Conservation (phyloP, 2,113 vertebrate genomes). For the Neodontobutis hainanensis region DNA sequence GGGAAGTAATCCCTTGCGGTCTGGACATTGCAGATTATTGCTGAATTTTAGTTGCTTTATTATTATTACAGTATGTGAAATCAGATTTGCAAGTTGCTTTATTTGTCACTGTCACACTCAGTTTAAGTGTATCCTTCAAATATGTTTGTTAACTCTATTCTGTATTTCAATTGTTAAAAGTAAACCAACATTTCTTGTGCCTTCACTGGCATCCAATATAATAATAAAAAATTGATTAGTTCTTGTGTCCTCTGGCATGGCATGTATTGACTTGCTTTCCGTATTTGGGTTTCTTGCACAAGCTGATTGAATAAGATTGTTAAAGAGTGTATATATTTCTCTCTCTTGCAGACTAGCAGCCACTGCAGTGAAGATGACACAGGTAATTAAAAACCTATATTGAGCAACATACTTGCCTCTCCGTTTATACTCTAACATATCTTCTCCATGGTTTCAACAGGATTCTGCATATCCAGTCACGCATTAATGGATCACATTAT, state of each 20-base stretch:
- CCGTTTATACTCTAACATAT: background rate
- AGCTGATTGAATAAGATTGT: slow-evolving; percentile 5
- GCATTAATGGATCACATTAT: slow-evolving; percentile 22
- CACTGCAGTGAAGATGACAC: slow-evolving; percentile 22
- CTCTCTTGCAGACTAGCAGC: slow-evolving; percentile 64
- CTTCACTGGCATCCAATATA: slow-evolving; percentile 3
- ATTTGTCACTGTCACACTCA: background rate
- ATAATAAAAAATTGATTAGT: slow-evolving; percentile 7
- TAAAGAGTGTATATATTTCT: slow-evolving; percentile 14
- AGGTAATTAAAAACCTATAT: slow-evolving; percentile 24
- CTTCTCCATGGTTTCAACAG: slow-evolving; percentile 21
- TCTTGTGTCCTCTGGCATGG: slow-evolving; percentile 14
- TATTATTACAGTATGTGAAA: background rate
- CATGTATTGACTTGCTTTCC: slow-evolving; percentile 9
- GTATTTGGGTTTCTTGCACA: slow-evolving; percentile 1
- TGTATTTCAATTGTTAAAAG: background rate
- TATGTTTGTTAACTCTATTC: background rate
- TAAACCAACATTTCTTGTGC: slow-evolving; percentile 1
- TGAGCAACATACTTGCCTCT: too few relatives aligned
- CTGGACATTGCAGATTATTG: background rate
- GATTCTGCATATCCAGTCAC: slow-evolving; percentile 26
- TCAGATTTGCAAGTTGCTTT: background rate
- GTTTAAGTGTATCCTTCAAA: background rate
- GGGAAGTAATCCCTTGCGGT: slow-evolving; percentile 2
- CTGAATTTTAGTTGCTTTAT: slow-evolving; percentile 22